Evolutionary conservation across 2,888 invertebrate species (phyloP).

Genomic region (Amphipoea oculea): DNA sequence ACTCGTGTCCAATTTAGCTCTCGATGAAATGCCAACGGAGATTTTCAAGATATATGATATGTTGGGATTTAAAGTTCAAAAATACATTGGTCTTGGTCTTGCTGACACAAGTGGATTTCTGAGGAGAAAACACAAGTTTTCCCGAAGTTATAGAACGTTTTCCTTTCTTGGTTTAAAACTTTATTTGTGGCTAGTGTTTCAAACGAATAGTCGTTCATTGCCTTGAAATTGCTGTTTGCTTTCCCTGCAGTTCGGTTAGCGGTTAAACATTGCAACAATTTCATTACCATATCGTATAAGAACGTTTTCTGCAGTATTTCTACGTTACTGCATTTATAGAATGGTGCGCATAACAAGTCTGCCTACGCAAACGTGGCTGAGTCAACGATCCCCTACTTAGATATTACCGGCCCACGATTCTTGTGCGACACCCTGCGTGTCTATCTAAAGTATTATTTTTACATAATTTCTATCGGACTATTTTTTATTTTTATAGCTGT

Average conservation of each 20-base stretch:
- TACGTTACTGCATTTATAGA: constrained; percentile 61
- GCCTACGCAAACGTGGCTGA: constrained; percentile 74
- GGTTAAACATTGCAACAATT: constrained; percentile 67
- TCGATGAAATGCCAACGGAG: constrained; percentile 23
- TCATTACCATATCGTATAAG: constrained; percentile 72
- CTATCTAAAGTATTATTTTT: constrained; percentile 53
- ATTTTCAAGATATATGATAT: constrained; percentile 24
- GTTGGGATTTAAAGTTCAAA: constrained; percentile 10
- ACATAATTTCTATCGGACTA: neutral
- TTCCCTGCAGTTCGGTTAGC: constrained; percentile 52
- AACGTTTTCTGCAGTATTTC: constrained; percentile 67
- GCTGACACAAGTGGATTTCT: constrained; percentile 4
- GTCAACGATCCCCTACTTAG: constrained; percentile 75
- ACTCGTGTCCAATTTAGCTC: constrained; percentile 37
- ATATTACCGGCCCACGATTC: constrained; percentile 66
- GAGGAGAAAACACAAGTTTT: neutral
- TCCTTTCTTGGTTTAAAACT: constrained; percentile 40
- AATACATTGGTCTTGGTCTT: neutral
- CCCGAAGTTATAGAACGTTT: constrained; percentile 11
- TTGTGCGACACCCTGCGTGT: constrained; percentile 66
- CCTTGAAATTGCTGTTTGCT: constrained; percentile 61
- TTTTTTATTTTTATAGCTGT: neutral
- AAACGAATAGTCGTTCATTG: constrained; percentile 46
- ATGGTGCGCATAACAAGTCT: constrained; percentile 66
- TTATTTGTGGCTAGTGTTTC: constrained; percentile 50